Base-by-base conservation (phyloP, 37 sponge, comb jelly and placozoan genomes). In the Ephydatia muelleri region DNA sequence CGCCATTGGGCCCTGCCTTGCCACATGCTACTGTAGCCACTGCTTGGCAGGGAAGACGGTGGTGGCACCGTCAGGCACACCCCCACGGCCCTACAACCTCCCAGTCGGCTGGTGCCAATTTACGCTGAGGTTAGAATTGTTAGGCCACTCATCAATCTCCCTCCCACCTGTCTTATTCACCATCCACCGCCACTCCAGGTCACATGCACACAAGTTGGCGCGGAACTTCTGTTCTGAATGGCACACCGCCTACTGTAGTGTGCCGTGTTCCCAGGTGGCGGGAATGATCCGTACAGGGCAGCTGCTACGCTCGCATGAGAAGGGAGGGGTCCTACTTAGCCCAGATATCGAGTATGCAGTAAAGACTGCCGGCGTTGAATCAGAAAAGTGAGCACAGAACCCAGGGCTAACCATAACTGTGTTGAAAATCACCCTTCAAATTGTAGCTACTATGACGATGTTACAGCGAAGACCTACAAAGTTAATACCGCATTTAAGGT, bases 81-180 rank as follows among this genome's bases (percentile, higher is more conserved):
- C 90, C 9, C 85, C 85, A 49, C 85, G 81, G 68, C 85, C 80
- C 32, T 89, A 80, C 85, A 48, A 82, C 26, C 90, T 89, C 2
- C 90, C 85, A 22, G 21, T 79, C 23, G 89, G 84, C 12, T 89
- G 89, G 84, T 71, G 80, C 30, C 84, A 77, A 29, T 84, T 79
- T 47, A 72, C 84, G 35, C 74, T 65, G 43, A 79, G 76, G 84
- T 84, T 26, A 66, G 80, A n/a, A 21, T 13, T 32, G 4, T 1
- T 25, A 8, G 8, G 5, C 32, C 27, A 49, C 65, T 49, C n/a
- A n/a, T n/a, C n/a, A n/a, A 22, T 3, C 69, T 68, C 26, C 47
- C 72, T 72, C 49, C n/a, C 73, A 39, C 68, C 38, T 64, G 3
- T 33, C 13, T 31, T 28, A n/a, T 34, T 49, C 12, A 30, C 49